Base-by-base conservation (phyloP, 2,113 vertebrate species). In the Silurus asotus region DNA sequence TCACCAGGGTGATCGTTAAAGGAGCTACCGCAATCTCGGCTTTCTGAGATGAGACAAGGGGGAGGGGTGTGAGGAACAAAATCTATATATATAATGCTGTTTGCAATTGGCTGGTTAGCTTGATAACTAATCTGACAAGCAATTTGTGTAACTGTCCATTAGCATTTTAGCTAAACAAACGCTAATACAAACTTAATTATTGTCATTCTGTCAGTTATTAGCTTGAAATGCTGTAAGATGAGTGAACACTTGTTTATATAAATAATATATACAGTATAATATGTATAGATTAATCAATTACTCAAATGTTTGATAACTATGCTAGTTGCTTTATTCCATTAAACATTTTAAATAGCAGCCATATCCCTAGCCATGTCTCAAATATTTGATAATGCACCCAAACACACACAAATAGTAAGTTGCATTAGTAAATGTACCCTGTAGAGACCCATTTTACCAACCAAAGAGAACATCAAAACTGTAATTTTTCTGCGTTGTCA, bases 1-100 rank as follows among this genome's bases (percentile, higher is more conserved):
- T 95, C 87, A 99, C 98, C 92, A 99, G 95, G 81, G 98, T 99
- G 93, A 99, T 99, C 89, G 98, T 99, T 93, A 99, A 94, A 53
- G 98, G 98, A 65, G 98, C 98, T 90, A 99, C 97, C 8, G 98
- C 98, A 88, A 99, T 99, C 93, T 99, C 98, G 91, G 98, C 97
- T 97, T 99, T 99, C 98, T 99, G 93, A 7, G 77, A 19, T 76
- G 93, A 56, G 25, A 48, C 61, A 23, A 25, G 23, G 45, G 8
- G 13, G 10, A 37, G 65, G 65, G 15, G 25, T 28, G 10, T 15
- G 25, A 15, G 25, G 14, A 6, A 0, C 1, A 28, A 15, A 6
- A 69, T 5, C 5, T 5, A 5, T 6, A 37, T 1, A 69, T 15
- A 1, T 37, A 37, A 37, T 37, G 37, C 37, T 37, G 37, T 37